A percentile compares a stretch with the other conserved stretches of the same genome.
Conservation (phyloP, 2,888 invertebrate genomes). For the Orthonychiurus folsomi region DNA sequence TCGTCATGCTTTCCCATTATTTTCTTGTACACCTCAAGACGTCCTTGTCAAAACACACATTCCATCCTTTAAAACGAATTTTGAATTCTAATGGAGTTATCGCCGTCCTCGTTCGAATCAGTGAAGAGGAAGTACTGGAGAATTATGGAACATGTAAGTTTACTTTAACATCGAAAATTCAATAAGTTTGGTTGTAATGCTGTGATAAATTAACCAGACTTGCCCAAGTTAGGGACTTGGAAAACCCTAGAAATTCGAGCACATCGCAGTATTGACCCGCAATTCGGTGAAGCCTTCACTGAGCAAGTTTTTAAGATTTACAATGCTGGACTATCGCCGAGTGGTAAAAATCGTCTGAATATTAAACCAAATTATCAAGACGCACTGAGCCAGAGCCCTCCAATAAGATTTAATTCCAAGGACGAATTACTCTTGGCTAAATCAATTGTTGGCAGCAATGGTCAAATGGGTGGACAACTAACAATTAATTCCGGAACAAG, state of each 20-base stretch:
- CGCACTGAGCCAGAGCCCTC: too few species aligned
- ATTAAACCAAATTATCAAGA: too few species aligned
- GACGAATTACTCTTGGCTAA: not conserved
- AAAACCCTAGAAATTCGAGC: slow-evolving; percentile 7
- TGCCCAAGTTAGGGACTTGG: slow-evolving; percentile 2
- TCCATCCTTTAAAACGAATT: slow-evolving; percentile 2
- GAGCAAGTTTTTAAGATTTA: slow-evolving; percentile 5
- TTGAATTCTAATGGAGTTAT: slow-evolving; percentile 5
- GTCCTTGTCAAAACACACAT: not conserved
- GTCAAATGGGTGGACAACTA: not conserved
- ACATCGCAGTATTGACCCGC: not conserved
- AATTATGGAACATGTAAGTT: slow-evolving; percentile 3
- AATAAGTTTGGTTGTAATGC: not conserved
- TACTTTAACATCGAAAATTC: not conserved
- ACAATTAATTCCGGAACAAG: not conserved
- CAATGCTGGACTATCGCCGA: not conserved
- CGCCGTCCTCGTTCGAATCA: slow-evolving; percentile 4
- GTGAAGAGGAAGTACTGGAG: not conserved
- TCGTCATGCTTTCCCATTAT: slow-evolving; percentile 2
- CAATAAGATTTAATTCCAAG: not conserved
- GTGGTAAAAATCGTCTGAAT: too few species aligned
- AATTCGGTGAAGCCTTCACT: not conserved
- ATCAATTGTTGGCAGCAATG: not conserved
- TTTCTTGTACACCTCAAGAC: slow-evolving; percentile 3
- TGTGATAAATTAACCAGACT: not conserved